These are phyloP conservation scores for Lasioglossum lativentre DNA, from an alignment of 2,888 invertebrate genomes.

Conservation along the genomic window DNA sequence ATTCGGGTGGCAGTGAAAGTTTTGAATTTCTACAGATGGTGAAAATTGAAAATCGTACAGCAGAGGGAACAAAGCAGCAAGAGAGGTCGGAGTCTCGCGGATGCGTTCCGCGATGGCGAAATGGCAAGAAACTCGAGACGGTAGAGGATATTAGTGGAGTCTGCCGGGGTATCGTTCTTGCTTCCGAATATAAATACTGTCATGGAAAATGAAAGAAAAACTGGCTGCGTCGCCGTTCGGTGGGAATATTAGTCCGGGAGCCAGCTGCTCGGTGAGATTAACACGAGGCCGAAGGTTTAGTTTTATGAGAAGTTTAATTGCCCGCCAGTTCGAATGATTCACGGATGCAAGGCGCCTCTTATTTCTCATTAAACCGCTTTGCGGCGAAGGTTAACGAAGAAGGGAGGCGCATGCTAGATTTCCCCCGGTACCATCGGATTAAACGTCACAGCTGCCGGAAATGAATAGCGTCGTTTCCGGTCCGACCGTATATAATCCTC, in stretches of 20 bases:
- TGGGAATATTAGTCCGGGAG: constrained; percentile 9
- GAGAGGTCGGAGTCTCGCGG: not conserved
- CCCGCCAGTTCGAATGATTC: constrained; percentile 21
- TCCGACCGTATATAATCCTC: constrained; percentile 61
- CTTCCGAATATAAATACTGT: constrained; percentile 1
- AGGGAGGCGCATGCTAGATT: constrained; percentile 62
- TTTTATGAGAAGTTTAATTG: constrained; percentile 45
- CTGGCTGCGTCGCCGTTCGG: not conserved
- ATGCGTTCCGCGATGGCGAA: not conserved
- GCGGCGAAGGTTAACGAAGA: constrained; percentile 48
- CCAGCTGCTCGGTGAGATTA: constrained; percentile 17
- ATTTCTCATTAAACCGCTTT: constrained; percentile 44
- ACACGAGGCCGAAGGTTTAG: constrained; percentile 11
- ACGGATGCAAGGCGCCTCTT: constrained; percentile 22
- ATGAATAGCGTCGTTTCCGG: constrained; percentile 68
- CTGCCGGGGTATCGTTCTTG: not conserved
- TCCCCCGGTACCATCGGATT: constrained; percentile 69
- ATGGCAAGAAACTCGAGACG: not conserved
- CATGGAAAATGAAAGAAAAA: not conserved
- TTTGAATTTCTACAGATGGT: no score
- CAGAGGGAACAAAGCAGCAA: not conserved
- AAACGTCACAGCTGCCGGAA: constrained; percentile 69
- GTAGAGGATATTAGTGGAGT: not conserved
- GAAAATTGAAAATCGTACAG: not conserved
- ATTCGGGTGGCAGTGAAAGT: no score